Conservation (phyloP, 2,888 invertebrate species). For the Podotricha telesiphe region DNA sequence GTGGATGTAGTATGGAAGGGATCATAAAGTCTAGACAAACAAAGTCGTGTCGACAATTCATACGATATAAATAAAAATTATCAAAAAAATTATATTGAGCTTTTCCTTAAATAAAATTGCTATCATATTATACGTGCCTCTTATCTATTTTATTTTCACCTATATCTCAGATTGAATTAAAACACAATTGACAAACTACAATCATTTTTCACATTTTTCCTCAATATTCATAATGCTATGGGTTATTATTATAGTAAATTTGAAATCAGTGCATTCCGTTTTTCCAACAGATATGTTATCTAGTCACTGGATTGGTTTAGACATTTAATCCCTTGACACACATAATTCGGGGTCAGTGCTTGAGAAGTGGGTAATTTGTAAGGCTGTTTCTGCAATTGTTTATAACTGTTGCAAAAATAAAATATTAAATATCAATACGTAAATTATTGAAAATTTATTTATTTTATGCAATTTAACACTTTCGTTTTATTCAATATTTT, state of each 20-base stretch:
- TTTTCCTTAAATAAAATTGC: too few relatives aligned
- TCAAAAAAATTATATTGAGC: too few relatives aligned
- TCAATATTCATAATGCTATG: background rate
- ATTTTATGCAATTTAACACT: background rate
- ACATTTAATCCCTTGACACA: conserved; percentile 39
- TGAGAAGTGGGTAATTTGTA: conserved; percentile 35
- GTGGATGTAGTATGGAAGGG: too few relatives aligned
- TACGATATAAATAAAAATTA: too few relatives aligned
- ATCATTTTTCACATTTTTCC: background rate
- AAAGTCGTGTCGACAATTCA: too few relatives aligned
- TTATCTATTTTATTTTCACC: too few relatives aligned
- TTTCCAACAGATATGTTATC: conserved; percentile 33
- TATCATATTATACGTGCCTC: too few relatives aligned
- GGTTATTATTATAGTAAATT: background rate
- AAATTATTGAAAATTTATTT: background rate
- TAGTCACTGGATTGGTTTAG: conserved; percentile 32
- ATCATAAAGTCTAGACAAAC: too few relatives aligned
- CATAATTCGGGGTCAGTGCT: conserved; percentile 36
- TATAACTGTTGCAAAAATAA: conserved; percentile 11
- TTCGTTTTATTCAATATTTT: background rate
- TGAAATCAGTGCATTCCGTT: background rate
- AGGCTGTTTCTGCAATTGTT: conserved; percentile 29
- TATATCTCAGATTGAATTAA: too few relatives aligned
- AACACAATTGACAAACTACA: too few relatives aligned
- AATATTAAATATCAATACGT: conserved; percentile 19